Percentiles rank a stretch among this genome's conserved stretches.
These are phyloP conservation scores for Lordiphosa stackelbergi DNA, from an alignment of 1,140 invertebrate species.

Conservation along the genomic window DNA sequence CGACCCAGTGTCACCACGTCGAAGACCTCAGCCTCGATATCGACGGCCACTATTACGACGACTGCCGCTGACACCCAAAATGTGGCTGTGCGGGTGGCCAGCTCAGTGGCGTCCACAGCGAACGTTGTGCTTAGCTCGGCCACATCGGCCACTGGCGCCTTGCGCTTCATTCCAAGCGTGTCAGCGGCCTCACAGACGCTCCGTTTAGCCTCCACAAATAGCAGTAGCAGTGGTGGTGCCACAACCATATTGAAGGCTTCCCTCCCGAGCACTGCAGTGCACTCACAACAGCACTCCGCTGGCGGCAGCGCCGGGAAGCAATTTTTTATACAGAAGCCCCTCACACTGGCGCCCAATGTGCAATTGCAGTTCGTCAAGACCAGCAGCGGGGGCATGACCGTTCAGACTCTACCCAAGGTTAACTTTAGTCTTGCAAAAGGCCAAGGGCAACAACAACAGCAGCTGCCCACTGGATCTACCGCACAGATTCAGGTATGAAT, in stretches of 20 bases:
- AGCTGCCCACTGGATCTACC: conserved; percentile 27
- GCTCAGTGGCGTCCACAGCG: conserved; percentile 18
- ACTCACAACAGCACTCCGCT: neutral
- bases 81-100: conserved; percentile 42
- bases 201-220: conserved; percentile 53
- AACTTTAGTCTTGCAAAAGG: conserved; percentile 70
- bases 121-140: conserved; percentile 45
- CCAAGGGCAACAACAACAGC: conserved; percentile 22
- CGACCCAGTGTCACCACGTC: conserved; percentile 28
- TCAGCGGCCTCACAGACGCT: conserved; percentile 41
- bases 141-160: conserved; percentile 15
- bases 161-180: conserved; percentile 50
- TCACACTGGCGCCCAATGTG: conserved; percentile 63
- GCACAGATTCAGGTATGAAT: conserved; percentile 73
- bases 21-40: conserved; percentile 11
- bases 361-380: conserved; percentile 75
- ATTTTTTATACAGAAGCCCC: conserved; percentile 72
- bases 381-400: conserved; percentile 62
- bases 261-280: conserved; percentile 24
- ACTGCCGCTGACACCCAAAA: conserved; percentile 14
- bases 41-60: neutral
- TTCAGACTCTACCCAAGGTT: conserved; percentile 69
- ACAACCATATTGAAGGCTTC: conserved; percentile 51
- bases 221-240: conserved; percentile 5
- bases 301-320: conserved; percentile 68